A percentile compares a stretch with the other conserved stretches of the same genome.
Conservation (phyloP, 2,888 invertebrate species). For the Sylvicola fuscatus region DNA sequence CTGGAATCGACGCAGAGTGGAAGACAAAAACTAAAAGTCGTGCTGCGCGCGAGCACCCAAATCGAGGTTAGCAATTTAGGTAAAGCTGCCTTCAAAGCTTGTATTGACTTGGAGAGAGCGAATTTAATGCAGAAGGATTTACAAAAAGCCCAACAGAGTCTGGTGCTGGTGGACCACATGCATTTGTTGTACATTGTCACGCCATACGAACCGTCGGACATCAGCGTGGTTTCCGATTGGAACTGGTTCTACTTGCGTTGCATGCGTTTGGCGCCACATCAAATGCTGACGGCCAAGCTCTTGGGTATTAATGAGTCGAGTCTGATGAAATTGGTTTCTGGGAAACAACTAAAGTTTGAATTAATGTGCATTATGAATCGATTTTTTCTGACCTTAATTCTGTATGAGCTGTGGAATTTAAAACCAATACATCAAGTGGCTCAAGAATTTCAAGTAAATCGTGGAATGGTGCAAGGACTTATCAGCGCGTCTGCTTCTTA, state of each 20-base stretch:
- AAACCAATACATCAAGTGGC: constrained; percentile 44
- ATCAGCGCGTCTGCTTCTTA: constrained; percentile 49
- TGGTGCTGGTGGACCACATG: constrained; percentile 60
- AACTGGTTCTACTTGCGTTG: too few relatives aligned
- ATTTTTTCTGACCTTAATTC: constrained; percentile 70
- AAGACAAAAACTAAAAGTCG: constrained; percentile 9
- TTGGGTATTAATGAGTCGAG: constrained; percentile 62
- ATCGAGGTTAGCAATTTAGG: constrained; percentile 47
- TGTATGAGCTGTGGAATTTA: constrained; percentile 58
- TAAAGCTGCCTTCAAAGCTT: constrained; percentile 68
- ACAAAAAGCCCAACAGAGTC: constrained; percentile 42
- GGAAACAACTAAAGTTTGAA: constrained; percentile 26
- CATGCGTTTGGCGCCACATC: constrained; percentile 31
- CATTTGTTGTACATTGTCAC: constrained; percentile 80
- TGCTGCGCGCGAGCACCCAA: constrained; percentile 23
- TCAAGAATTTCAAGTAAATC: constrained; percentile 44
- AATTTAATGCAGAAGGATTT: constrained; percentile 55
- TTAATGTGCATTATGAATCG: constrained; percentile 43
- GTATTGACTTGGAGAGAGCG: constrained; percentile 53
- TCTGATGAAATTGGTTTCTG: constrained; percentile 40
- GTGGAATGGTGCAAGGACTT: constrained; percentile 64
- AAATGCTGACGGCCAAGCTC: constrained; percentile 45
- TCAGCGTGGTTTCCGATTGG: constrained; percentile 20
- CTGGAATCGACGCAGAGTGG: not conserved
- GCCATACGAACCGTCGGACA: constrained; percentile 43